These are phyloP conservation scores for Mormoops blainvillei DNA, from an alignment of 2,113 vertebrate species.

Conservation along the genomic window DNA sequence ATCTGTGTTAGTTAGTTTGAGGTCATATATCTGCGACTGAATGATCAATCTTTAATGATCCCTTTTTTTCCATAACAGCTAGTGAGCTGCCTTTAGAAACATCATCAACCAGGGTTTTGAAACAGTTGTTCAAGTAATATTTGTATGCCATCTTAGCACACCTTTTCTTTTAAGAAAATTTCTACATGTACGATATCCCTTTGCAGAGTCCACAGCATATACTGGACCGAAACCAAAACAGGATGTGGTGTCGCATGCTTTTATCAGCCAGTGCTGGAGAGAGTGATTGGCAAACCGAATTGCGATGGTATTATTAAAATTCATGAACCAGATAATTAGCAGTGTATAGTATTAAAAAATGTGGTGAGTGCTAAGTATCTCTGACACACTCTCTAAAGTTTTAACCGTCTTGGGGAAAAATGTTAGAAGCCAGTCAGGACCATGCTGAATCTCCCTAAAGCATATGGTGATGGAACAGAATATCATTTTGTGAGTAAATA, in stretches of 20 bases:
- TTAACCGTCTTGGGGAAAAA: constrained; percentile 63
- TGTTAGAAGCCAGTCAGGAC: constrained; percentile 64
- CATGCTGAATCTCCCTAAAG: constrained; percentile 75
- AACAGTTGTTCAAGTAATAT: constrained; percentile 42
- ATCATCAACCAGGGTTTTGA: constrained; percentile 30
- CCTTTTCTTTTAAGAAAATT: constrained; percentile 1
- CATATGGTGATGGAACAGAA: constrained; percentile 72
- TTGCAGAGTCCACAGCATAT: background rate
- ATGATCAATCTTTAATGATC: background rate
- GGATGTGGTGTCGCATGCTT: constrained; percentile 28
- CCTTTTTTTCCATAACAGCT: constrained; percentile 22
- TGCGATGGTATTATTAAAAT: constrained; percentile 65
- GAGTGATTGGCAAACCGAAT: constrained; percentile 51
- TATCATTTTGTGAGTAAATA: constrained; percentile 66
- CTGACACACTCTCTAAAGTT: constrained; percentile 71
- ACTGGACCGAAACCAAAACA: background rate
- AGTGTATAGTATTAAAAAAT: constrained; percentile 61
- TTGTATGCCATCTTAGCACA: constrained; percentile 19
- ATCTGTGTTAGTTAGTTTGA: background rate
- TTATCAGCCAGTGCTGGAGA: constrained; percentile 45
- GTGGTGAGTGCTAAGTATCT: constrained; percentile 69
- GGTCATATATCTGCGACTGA: background rate
- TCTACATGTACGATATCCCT: constrained; percentile 24
- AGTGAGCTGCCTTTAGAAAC: constrained; percentile 50
- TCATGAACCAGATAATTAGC: constrained; percentile 63